A percentile compares a stretch with the other conserved stretches of the same genome.
Conservation (phyloP, 2,888 invertebrate genomes). For the Tethea ocularis region DNA sequence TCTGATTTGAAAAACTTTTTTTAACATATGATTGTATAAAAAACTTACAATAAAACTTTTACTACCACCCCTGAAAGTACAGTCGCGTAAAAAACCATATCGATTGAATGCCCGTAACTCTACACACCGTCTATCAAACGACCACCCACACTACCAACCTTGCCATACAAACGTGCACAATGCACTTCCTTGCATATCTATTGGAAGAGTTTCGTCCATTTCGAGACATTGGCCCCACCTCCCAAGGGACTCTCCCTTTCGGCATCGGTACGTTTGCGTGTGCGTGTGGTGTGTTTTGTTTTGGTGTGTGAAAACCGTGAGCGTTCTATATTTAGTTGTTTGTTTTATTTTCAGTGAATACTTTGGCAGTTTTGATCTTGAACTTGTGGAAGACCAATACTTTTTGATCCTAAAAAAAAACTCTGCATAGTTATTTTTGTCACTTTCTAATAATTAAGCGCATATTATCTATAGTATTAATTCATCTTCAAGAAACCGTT, state of each 20-base stretch:
- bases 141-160: slow-evolving; percentile 50
- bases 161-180: slow-evolving; percentile 48
- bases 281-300: slow-evolving; percentile 43
- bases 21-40: not conserved
- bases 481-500: no score
- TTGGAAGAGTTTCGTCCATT: slow-evolving; percentile 75
- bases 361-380: slow-evolving; percentile 58
- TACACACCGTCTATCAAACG: slow-evolving; percentile 43
- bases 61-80: slow-evolving; percentile 20
- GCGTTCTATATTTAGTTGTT: slow-evolving; percentile 39
- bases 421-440: no score
- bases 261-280: slow-evolving; percentile 46
- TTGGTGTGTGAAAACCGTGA: slow-evolving; percentile 50
- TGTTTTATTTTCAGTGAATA: slow-evolving; percentile 62
- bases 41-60: not conserved
- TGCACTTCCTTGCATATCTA: slow-evolving; percentile 81
- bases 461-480: no score
- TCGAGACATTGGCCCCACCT: slow-evolving; percentile 80
- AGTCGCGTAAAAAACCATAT: slow-evolving; percentile 35
- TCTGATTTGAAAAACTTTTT: no score
- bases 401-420: no score
- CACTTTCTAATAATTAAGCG: no score
- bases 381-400: slow-evolving; percentile 48
- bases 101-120: slow-evolving; percentile 39
- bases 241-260: slow-evolving; percentile 83